Conservation (phyloP, 2,113 vertebrate genomes). For the Leucoraja erinaceus region DNA sequence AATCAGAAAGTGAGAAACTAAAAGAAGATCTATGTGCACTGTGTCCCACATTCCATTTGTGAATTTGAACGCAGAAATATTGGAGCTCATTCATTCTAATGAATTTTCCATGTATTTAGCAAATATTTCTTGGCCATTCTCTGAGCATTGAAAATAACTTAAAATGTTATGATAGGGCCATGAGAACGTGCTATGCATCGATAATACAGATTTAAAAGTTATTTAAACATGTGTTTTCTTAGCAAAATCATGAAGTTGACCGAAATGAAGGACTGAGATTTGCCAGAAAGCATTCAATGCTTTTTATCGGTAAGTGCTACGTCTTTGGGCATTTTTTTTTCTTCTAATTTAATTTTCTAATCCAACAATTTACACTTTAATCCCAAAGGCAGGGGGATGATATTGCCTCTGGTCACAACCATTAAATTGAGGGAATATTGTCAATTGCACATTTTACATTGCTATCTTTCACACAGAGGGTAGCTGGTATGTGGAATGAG, state of each 20-base stretch:
- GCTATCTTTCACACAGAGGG: no score
- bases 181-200: not conserved
- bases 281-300: conserved; percentile 49
- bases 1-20: not conserved
- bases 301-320: conserved; percentile 49
- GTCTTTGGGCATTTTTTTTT: not conserved
- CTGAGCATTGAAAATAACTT: no score
- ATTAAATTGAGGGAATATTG: no score
- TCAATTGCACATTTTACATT: no score
- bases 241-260: conserved; percentile 48
- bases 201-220: not conserved
- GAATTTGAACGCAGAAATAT: not conserved
- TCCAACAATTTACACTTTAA: not conserved
- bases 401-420: no score
- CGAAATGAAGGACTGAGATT: conserved; percentile 52
- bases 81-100: no score
- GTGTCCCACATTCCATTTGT: not conserved
- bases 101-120: no score
- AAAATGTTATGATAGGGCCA: not conserved
- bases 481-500: no score
- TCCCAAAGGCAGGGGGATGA: not conserved
- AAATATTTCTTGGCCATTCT: no score
- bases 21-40: no score
- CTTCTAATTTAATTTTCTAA: no score
- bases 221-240: not conserved